Percentiles rank a stretch among this genome's conserved stretches.
These are phyloP conservation scores for Bathynomus jamesi DNA, from an alignment of 1,140 invertebrate species.

Conservation along the genomic window DNA sequence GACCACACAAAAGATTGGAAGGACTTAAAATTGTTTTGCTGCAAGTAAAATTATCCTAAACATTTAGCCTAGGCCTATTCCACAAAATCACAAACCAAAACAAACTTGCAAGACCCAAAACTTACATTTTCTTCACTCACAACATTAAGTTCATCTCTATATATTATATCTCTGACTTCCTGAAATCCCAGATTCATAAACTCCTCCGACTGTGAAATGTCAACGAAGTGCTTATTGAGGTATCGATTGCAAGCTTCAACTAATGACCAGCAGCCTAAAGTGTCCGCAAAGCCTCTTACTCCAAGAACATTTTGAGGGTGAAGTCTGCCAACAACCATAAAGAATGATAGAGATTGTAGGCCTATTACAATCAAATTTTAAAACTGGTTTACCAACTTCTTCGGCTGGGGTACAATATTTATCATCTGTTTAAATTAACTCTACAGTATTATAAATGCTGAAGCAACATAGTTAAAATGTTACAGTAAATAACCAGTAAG, in stretches of 20 bases:
- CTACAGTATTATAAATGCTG: too few species aligned
- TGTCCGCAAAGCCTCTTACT: slow-evolving; percentile 72
- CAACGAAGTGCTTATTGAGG: slow-evolving; percentile 73
- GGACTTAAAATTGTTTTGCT: too few species aligned
- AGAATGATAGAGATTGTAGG: too few species aligned
- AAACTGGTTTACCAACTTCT: neutral
- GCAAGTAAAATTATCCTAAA: too few species aligned
- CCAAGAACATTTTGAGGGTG: slow-evolving; percentile 78
- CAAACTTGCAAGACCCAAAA: neutral
- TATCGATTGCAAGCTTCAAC: slow-evolving; percentile 70
- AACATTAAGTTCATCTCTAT: slow-evolving; percentile 71
- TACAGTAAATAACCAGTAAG: too few species aligned
- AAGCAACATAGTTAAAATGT: too few species aligned
- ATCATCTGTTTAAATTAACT: too few species aligned
- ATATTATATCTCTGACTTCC: slow-evolving; percentile 64
- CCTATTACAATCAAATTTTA: too few species aligned
- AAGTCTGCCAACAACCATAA: too few species aligned
- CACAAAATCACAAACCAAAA: slow-evolving; percentile 1
- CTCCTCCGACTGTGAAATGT: slow-evolving; percentile 68
- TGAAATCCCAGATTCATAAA: slow-evolving; percentile 58
- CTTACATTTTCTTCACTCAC: slow-evolving; percentile 48
- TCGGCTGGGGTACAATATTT: too few species aligned
- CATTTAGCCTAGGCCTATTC: too few species aligned
- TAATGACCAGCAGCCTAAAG: slow-evolving; percentile 61
- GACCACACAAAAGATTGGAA: too few species aligned